Conservation (phyloP, 2,797 vertebrate species). For the Phoeniculus purpureus region DNA sequence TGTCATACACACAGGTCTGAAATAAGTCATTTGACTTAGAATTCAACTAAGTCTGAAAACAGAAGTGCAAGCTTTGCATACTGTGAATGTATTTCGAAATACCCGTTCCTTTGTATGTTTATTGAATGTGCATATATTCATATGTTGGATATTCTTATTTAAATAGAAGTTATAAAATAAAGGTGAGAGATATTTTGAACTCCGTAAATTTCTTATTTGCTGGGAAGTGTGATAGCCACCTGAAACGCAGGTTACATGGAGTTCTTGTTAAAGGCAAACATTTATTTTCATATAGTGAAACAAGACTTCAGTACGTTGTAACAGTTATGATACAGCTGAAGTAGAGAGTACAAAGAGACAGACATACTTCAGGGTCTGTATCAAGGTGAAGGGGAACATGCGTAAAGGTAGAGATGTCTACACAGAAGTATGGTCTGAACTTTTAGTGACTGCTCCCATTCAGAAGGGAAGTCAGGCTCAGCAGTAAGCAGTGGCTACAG, state of each 20-base stretch:
- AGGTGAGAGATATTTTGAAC: not conserved
- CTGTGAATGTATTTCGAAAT: not conserved
- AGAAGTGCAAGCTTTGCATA: not conserved
- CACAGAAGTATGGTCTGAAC: rapidly evolving
- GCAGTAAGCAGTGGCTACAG: not conserved
- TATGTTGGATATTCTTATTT: not conserved
- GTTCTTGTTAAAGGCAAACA: not conserved
- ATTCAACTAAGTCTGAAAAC: not conserved
- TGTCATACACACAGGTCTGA: not conserved
- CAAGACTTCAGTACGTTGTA: not conserved
- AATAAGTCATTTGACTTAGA: not conserved
- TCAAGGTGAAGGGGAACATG: not conserved
- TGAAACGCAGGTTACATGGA: not conserved
- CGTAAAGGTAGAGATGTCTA: not conserved
- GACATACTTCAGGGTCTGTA: not conserved
- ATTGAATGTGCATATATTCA: not conserved
- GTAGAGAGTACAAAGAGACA: not conserved
- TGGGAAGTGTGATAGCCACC: not conserved
- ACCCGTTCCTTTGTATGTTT: not conserved
- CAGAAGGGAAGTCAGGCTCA: not conserved
- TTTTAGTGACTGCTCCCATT: not conserved
- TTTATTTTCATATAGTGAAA: not conserved
- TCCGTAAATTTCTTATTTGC: not conserved
- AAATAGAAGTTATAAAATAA: not conserved
- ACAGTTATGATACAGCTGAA: not conserved